These are phyloP conservation scores for Physeter macrocephalus DNA, from an alignment of 2,113 vertebrate genomes.

Conservation along the genomic window DNA sequence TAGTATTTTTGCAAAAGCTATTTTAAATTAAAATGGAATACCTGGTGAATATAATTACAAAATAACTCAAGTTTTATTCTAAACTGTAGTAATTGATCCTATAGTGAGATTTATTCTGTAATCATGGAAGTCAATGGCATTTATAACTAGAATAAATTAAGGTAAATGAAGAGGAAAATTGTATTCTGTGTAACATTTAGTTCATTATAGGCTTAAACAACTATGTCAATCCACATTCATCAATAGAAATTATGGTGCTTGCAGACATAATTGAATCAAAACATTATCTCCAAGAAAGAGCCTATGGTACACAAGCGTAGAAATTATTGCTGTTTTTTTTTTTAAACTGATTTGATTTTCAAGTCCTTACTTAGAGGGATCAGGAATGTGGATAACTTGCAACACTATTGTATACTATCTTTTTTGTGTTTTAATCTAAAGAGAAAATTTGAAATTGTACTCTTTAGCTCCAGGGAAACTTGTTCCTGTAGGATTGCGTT, in stretches of 20 bases:
- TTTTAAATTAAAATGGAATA: conserved; percentile 62
- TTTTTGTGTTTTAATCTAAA: conserved; percentile 33
- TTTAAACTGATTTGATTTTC: neutral
- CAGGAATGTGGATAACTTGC: neutral
- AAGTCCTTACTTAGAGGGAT: conserved; percentile 38
- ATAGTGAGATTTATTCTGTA: conserved; percentile 81
- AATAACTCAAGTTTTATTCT: conserved; percentile 74
- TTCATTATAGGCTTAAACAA: conserved; percentile 83
- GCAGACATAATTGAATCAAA: conserved; percentile 80
- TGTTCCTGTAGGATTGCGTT: neutral
- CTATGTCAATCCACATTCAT: conserved; percentile 81
- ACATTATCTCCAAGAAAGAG: conserved; percentile 75
- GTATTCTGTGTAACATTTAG: conserved; percentile 81
- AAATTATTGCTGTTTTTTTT: conserved; percentile 55
- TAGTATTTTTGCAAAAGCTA: conserved; percentile 67
- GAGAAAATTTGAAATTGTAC: neutral
- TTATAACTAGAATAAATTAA: conserved; percentile 84
- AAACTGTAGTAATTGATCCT: conserved; percentile 80
- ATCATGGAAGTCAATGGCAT: conserved; percentile 78
- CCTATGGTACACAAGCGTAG: conserved; percentile 43
- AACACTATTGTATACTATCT: neutral
- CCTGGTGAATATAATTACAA: conserved; percentile 66
- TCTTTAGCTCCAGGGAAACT: neutral
- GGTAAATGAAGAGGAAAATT: conserved; percentile 88
- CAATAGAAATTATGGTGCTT: conserved; percentile 79